These are phyloP conservation scores for Neodon shergylaensis DNA, from an alignment of 2,113 vertebrate genomes.

Conservation along the genomic window DNA sequence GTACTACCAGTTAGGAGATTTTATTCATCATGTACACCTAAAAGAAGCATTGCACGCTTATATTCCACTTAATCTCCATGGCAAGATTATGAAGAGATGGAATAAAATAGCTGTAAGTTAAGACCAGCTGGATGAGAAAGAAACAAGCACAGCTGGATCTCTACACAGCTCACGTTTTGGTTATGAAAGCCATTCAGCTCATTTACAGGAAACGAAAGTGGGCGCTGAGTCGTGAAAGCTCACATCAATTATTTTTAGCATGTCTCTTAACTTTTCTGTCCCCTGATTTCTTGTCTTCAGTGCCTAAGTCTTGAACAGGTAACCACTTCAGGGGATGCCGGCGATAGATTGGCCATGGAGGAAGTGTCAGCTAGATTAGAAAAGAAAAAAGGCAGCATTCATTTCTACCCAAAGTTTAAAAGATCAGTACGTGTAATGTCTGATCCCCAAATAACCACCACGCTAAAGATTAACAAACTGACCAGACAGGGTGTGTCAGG, in stretches of 20 bases:
- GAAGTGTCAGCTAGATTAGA: conserved; percentile 92
- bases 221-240: conserved; percentile 49
- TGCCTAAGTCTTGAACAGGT: conserved; percentile 88
- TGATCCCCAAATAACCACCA: conserved; percentile 33
- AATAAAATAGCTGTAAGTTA: conserved; percentile 44
- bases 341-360: conserved; percentile 98
- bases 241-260: conserved; percentile 87
- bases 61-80: conserved; percentile 53
- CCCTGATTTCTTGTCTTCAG: conserved; percentile 93
- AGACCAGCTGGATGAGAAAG: conserved; percentile 44
- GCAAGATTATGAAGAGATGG: conserved; percentile 33
- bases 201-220: conserved; percentile 60
- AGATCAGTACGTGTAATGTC: not conserved
- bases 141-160: conserved; percentile 52
- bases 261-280: conserved; percentile 95
- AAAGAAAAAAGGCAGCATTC: conserved; percentile 20
- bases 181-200: conserved; percentile 61
- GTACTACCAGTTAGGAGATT: conserved; percentile 58
- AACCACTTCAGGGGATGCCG: conserved; percentile 94
- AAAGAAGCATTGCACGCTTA: conserved; percentile 63
- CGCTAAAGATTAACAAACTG: not conserved
- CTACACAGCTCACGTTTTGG: conserved; percentile 39
- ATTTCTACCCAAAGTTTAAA: conserved; percentile 12
- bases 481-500: not conserved
- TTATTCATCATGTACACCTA: conserved; percentile 56